phyloP scores from a whole-genome alignment of 2,888 invertebrate species.

The Nemoura dubitans region DNA sequence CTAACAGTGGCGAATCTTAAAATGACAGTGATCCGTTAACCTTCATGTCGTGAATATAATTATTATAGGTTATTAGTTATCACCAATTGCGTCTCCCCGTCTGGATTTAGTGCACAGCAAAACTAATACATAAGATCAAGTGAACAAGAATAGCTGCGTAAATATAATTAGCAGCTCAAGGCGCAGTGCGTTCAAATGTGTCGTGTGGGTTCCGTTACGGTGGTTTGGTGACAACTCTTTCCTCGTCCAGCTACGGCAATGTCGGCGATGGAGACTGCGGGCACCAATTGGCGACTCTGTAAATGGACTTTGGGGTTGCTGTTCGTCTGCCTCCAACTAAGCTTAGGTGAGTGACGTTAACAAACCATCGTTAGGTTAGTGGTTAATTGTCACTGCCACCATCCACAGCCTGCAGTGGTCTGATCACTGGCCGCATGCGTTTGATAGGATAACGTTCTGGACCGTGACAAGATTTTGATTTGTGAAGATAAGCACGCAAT shows the following conservation, averaged over 20 bases:
- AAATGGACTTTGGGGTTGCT: conserved; percentile 34
- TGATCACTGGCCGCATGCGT: not conserved
- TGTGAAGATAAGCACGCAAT: not conserved
- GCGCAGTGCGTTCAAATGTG: not conserved
- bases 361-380: not conserved
- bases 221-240: not conserved
- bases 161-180: not conserved
- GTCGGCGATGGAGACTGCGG: conserved; percentile 3
- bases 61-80: not conserved
- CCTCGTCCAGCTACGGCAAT: not conserved
- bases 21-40: not conserved
- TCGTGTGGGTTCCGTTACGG: not conserved
- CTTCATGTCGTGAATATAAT: not conserved
- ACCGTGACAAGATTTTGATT: not conserved
- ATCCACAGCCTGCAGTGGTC: not conserved
- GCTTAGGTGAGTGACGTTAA: conserved; percentile 26
- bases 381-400: not conserved
- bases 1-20: not conserved
- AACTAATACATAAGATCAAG: not conserved
- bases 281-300: conserved; percentile 26
- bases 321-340: conserved; percentile 33
- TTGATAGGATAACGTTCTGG: not conserved
- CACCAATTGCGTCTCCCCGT: not conserved
- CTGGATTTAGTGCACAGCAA: not conserved
- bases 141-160: not conserved